phyloP scores from a whole-genome alignment of 2,113 vertebrate genomes.

The Dicerorhinus sumatrensis region DNA sequence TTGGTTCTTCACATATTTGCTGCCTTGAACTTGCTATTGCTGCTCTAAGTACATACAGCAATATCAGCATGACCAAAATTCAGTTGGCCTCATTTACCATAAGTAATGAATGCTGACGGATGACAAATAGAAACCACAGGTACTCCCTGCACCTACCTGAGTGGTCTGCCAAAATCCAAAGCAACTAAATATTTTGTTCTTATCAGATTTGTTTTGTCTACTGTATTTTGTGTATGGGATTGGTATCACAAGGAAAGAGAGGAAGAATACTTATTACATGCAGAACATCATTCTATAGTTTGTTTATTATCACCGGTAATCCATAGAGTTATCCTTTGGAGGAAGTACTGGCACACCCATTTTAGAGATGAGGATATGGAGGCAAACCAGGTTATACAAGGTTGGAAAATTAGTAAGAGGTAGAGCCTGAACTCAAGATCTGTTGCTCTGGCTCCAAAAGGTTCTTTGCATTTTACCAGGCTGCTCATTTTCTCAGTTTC shows the following conservation, averaged over 20 bases:
- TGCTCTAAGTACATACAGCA: not conserved
- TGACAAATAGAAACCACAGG: not conserved
- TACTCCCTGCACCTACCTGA: not conserved
- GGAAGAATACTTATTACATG: not conserved
- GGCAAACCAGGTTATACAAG: not conserved
- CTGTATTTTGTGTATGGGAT: not conserved
- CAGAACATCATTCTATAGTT: not conserved
- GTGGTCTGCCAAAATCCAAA: not conserved
- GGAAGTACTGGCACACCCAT: not conserved
- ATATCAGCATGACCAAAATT: not conserved
- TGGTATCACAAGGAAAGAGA: not conserved
- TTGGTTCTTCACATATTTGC: not conserved
- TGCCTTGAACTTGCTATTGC: not conserved
- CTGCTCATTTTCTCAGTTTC: not conserved
- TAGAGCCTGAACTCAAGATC: not conserved
- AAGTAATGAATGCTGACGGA: not conserved
- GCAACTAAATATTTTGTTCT: not conserved
- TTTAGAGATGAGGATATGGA: not conserved
- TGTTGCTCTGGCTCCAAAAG: not conserved
- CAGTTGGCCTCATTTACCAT: not conserved
- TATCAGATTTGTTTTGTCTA: not conserved
- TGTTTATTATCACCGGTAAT: not conserved
- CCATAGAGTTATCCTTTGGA: not conserved
- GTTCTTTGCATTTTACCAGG: not conserved
- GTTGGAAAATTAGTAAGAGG: not conserved